Conservation (phyloP, 2,113 vertebrate genomes). For the Gadus chalcogrammus region DNA sequence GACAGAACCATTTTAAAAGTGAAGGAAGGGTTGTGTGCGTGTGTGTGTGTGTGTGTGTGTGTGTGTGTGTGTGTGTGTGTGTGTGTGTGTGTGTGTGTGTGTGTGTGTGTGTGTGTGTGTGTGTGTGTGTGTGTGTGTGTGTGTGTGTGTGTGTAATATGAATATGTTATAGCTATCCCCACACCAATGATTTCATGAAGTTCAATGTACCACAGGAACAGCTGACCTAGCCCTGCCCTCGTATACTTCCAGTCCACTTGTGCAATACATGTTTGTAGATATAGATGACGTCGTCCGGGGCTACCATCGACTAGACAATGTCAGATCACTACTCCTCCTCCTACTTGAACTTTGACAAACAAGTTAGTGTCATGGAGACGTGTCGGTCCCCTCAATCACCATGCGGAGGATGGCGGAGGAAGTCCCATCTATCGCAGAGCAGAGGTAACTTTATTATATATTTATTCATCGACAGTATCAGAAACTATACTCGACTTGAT, state of each 20-base stretch:
- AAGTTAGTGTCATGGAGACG: neutral
- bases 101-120: neutral
- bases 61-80: conserved; percentile 7
- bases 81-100: neutral
- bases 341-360: neutral
- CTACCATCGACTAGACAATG: too few relatives aligned
- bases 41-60: conserved; percentile 10
- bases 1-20: neutral
- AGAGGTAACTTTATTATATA: conserved; percentile 30
- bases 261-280: too few relatives aligned
- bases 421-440: conserved; percentile 26
- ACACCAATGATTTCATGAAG: too few relatives aligned
- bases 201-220: too few relatives aligned
- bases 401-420: conserved; percentile 66
- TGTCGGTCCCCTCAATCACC: neutral
- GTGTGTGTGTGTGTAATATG: neutral
- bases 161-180: too few relatives aligned
- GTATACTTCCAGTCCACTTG: too few relatives aligned
- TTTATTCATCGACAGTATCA: neutral
- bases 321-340: neutral
- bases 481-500: too few relatives aligned
- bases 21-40: conserved; percentile 1
- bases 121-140: too few relatives aligned
- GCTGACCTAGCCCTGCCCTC: too few relatives aligned
- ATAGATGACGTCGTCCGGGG: too few relatives aligned